phyloP scores from a whole-genome alignment of 2,113 vertebrate species.

The Coryphaenoides rupestris region DNA sequence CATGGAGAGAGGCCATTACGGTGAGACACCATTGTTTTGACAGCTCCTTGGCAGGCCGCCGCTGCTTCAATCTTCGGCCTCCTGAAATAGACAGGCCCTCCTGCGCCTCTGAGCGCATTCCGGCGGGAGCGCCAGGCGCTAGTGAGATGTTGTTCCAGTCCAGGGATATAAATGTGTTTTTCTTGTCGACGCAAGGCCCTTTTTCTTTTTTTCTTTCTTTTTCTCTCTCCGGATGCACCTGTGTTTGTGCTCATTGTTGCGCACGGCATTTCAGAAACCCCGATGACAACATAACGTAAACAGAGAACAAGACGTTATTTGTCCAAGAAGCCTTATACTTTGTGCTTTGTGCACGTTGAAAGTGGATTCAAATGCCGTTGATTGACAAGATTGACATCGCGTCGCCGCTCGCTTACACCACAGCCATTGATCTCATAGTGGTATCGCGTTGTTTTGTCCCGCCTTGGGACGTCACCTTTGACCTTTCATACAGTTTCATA shows the following conservation, averaged over 20 bases:
- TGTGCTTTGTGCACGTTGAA: no score
- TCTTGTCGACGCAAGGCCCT: constrained; percentile 1
- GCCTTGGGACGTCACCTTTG: no score
- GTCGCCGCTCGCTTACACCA: no score
- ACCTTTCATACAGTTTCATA: no score
- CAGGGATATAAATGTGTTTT: constrained; percentile 5
- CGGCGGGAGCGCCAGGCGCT: constrained; percentile 28
- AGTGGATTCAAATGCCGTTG: no score
- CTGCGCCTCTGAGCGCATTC: constrained; percentile 36
- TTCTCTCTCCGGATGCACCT: constrained; percentile 20
- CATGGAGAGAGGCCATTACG: constrained; percentile 34
- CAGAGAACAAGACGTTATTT: no score
- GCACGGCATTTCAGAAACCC: not conserved
- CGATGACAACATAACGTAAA: not conserved
- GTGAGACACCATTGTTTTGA: constrained; percentile 35
- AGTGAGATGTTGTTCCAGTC: constrained; percentile 35
- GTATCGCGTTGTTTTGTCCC: no score
- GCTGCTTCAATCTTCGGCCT: constrained; percentile 27
- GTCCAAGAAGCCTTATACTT: no score
- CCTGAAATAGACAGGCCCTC: constrained; percentile 10
- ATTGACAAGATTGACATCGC: no score
- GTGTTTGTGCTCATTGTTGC: constrained; percentile 8
- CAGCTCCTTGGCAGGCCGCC: constrained; percentile 32
- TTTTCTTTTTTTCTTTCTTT: not conserved
- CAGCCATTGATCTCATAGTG: no score